Evolutionary conservation across 2,888 invertebrate genomes (phyloP).

Genomic region (Thera britannica): DNA sequence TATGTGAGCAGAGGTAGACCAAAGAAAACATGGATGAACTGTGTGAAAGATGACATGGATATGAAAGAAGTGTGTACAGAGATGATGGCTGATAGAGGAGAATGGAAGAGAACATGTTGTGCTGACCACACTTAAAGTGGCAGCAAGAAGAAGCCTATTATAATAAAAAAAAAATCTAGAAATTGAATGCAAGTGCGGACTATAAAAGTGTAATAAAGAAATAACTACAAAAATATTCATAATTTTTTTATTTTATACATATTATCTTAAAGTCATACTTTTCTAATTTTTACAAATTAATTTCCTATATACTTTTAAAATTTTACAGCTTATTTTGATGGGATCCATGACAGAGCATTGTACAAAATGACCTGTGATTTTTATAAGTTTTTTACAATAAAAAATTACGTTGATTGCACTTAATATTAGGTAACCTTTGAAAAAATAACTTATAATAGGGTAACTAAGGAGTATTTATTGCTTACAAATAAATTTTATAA

Average conservation of each 20-base stretch:
- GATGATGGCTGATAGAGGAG: too few species aligned
- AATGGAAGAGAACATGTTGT: too few species aligned
- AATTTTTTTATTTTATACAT: slow-evolving; percentile 53
- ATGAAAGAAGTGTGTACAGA: too few species aligned
- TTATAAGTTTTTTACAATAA: background rate
- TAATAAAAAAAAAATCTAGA: too few species aligned
- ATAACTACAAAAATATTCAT: slow-evolving; percentile 22
- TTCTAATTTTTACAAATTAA: slow-evolving; percentile 34
- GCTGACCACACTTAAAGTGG: too few species aligned
- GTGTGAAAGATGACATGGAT: too few species aligned
- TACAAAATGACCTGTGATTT: background rate
- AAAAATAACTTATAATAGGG: slow-evolving; percentile 57
- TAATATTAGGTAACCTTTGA: slow-evolving; percentile 61
- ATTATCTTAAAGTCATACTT: slow-evolving; percentile 48
- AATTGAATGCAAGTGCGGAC: too few species aligned
- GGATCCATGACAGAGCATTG: slow-evolving; percentile 20
- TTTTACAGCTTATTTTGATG: slow-evolving; percentile 1
- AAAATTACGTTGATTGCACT: slow-evolving; percentile 39
- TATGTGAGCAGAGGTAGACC: too few species aligned
- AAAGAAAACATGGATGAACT: too few species aligned
- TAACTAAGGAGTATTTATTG: slow-evolving; percentile 64
- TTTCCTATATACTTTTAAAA: background rate
- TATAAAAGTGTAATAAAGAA: background rate
- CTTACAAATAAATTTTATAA: slow-evolving; percentile 33
- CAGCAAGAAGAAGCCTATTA: too few species aligned